These are phyloP conservation scores for Oophaga pumilio DNA, from an alignment of 2,113 vertebrate species.

Conservation along the genomic window DNA sequence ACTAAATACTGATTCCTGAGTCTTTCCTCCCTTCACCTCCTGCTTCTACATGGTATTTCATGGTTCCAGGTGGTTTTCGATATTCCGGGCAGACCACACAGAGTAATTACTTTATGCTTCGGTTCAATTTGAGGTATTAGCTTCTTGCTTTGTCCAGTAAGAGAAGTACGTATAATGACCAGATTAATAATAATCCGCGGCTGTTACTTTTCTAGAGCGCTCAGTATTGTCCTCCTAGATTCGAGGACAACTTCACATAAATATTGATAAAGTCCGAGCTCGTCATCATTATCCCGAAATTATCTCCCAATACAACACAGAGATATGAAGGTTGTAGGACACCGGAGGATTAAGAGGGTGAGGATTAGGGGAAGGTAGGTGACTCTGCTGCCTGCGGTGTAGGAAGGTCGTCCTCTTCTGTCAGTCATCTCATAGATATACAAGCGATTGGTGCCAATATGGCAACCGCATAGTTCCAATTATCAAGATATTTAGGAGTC, in stretches of 20 bases:
- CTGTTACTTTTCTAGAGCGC: neutral
- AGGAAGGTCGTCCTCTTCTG: neutral
- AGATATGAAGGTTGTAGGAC: neutral
- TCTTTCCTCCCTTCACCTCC: neutral
- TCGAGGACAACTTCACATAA: neutral
- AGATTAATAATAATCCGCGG: slow-evolving; percentile 45
- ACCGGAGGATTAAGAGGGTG: neutral
- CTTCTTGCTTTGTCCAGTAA: slow-evolving; percentile 10
- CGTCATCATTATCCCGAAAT: neutral
- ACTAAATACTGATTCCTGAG: neutral
- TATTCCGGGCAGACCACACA: neutral
- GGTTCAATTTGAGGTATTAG: slow-evolving; percentile 12
- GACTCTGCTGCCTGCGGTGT: too few species aligned
- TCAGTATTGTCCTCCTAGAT: neutral
- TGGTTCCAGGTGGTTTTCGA: neutral
- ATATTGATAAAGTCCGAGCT: slow-evolving; percentile 8
- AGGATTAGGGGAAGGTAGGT: neutral
- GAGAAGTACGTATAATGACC: slow-evolving; percentile 19
- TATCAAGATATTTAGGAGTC: neutral
- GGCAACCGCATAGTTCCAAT: neutral
- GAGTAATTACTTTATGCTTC: neutral
- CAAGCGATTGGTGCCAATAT: neutral
- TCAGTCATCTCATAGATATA: neutral
- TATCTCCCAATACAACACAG: neutral
- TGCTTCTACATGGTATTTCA: neutral